Base-by-base conservation (phyloP, 2,888 invertebrate genomes). In the Lottia gigantea region DNA sequence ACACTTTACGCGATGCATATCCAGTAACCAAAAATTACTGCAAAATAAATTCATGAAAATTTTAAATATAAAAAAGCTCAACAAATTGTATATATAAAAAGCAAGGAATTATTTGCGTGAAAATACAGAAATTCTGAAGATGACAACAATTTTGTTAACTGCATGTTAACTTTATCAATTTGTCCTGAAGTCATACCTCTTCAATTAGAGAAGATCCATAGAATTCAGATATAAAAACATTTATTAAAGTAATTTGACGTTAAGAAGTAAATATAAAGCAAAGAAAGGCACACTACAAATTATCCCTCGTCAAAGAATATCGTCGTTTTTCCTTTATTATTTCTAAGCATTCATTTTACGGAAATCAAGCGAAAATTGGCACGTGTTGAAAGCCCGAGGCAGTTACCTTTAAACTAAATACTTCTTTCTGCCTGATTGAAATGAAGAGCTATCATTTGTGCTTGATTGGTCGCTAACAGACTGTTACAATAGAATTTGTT, bases 331-430 rank as follows among this genome's bases (percentile, higher is more conserved):
- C 19, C 23, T 55, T 19, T 23, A 23, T 55, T 55, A 23, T 55
- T 55, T 23, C 19, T 11, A 55, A 55, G 55, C 55, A 55, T 55
- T 55, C 55, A 55, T 55, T 55, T 55, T 23, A 55, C 55, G 55
- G 55, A 55, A 55, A 55, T 55, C 55, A 55, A 23, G 19, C 14
- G 55, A 55, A 23, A 23, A 55, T 23, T 19, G 55, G 19, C 55
- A 23, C 23, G 55, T 55, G 55, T 14, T 23, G 55, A 11, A 12
- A 23, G 55, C 55, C 55, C 23, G 23, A 55, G 55, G 55, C 55
- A 55, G 55, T 55, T 55, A 55, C 55, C 55, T 55, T 55, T 55
- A 55, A 55, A 55, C 55, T 55, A 23, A 55, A 55, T 55, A 55
- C 19, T 55, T 55, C 55, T 55, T 55, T 55, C 55, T 55, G 55